Percentiles rank a stretch among this genome's conserved stretches.
Evolutionary conservation across 92 coral and sea anemone species (phyloP).

Genomic region (Pocillopora meandrina): DNA sequence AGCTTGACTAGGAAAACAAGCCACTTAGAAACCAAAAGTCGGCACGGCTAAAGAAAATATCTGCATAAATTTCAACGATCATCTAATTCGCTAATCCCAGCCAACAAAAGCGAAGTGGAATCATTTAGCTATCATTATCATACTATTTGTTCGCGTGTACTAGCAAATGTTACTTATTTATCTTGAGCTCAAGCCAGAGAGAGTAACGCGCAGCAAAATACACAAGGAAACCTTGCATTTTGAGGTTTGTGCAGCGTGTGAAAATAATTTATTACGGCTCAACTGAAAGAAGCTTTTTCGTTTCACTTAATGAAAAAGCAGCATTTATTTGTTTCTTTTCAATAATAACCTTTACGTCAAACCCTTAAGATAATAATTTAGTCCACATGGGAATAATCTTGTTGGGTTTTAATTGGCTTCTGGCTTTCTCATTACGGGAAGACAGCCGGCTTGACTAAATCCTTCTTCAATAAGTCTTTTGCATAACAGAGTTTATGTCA

Average conservation of each 20-base stretch:
- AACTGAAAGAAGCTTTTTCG: neutral
- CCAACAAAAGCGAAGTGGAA: slow-evolving; percentile 48
- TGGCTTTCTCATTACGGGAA: slow-evolving; percentile 20
- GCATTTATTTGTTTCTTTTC: slow-evolving; percentile 12
- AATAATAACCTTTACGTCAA: slow-evolving; percentile 13
- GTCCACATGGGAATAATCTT: slow-evolving; percentile 41
- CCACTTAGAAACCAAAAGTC: slow-evolving; percentile 25
- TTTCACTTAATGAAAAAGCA: slow-evolving; percentile 8
- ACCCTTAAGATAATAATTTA: slow-evolving; percentile 17
- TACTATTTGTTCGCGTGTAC: slow-evolving; percentile 46
- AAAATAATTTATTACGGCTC: neutral
- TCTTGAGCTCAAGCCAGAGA: slow-evolving; percentile 23
- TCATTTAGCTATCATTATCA: slow-evolving; percentile 55
- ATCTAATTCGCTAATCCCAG: slow-evolving; percentile 54
- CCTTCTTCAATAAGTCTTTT: slow-evolving; percentile 22
- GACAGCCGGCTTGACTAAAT: slow-evolving; percentile 29
- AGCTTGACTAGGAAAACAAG: slow-evolving; percentile 12
- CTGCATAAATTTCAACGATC: slow-evolving; percentile 42
- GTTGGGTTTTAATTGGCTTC: slow-evolving; percentile 37
- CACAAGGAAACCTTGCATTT: too few relatives aligned
- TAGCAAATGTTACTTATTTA: slow-evolving; percentile 31
- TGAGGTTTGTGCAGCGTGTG: neutral
- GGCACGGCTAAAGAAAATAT: slow-evolving; percentile 39
- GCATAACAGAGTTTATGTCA: slow-evolving; percentile 35
- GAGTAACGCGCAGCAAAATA: neutral